Conservation (phyloP, 2,113 vertebrate genomes). For the Todiramphus chloris region DNA sequence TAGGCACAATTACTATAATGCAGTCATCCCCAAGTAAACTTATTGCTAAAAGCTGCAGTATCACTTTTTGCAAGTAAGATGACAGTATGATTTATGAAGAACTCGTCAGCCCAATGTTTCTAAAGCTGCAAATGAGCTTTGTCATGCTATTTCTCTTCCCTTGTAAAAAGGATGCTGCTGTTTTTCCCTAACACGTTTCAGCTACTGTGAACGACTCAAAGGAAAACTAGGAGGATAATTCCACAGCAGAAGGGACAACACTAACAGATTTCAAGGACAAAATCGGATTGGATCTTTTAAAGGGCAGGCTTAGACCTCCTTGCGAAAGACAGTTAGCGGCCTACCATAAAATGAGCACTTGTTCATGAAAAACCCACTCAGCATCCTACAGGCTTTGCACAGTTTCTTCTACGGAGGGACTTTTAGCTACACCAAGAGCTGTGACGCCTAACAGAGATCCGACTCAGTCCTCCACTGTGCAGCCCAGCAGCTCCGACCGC, state of each 20-base stretch:
- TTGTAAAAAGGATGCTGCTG: constrained; percentile 71
- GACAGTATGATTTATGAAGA: constrained; percentile 55
- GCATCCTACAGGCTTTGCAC: constrained; percentile 87
- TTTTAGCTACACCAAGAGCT: constrained; percentile 39
- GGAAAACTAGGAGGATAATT: constrained; percentile 65
- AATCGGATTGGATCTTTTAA: constrained; percentile 69
- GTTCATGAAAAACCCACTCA: constrained; percentile 82
- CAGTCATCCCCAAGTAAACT: constrained; percentile 76
- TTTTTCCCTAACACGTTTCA: constrained; percentile 57
- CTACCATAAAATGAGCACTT: constrained; percentile 84
- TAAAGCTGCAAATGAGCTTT: constrained; percentile 51
- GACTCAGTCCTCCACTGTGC: constrained; percentile 89
- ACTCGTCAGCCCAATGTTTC: constrained; percentile 24
- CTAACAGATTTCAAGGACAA: constrained; percentile 67
- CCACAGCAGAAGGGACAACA: constrained; percentile 67
- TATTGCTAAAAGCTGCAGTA: constrained; percentile 83
- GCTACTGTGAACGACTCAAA: constrained; percentile 61
- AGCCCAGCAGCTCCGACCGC: constrained; percentile 93
- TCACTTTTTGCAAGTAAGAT: constrained; percentile 72
- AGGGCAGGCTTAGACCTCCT: constrained; percentile 87
- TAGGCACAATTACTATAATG: constrained; percentile 78
- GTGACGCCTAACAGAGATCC: background rate
- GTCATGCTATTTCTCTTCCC: constrained; percentile 33
- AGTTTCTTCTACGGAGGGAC: constrained; percentile 83
- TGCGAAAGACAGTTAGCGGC: constrained; percentile 85